These are phyloP conservation scores for Crossaster papposus DNA, from an alignment of 53 echinoderm and acorn worm species.

Conservation along the genomic window DNA sequence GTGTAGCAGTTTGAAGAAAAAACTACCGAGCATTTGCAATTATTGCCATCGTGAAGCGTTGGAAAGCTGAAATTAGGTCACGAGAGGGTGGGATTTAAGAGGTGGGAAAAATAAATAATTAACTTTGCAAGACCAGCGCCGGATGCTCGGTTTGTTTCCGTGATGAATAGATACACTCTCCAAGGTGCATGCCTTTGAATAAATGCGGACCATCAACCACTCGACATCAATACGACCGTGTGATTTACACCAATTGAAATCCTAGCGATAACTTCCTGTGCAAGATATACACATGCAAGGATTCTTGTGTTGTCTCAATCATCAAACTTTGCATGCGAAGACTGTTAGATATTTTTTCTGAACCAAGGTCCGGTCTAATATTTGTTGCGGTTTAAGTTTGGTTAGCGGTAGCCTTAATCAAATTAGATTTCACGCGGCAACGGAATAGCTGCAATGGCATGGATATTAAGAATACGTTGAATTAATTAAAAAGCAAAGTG, in stretches of 20 bases:
- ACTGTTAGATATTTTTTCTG: not conserved
- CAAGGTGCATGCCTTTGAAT: not conserved
- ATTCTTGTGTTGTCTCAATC: conserved; percentile 28
- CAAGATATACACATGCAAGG: not conserved
- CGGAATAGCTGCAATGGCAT: not conserved
- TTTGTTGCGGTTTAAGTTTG: not conserved
- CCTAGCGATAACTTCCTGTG: not conserved
- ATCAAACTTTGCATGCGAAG: not conserved
- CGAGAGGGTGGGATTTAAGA: not conserved
- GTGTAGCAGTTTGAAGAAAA: not conserved
- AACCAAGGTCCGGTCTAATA: not conserved
- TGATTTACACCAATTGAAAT: not conserved
- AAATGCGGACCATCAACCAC: no score
- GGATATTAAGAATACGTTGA: not conserved
- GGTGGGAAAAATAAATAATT: not conserved
- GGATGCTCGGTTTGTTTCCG: not conserved
- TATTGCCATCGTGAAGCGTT: not conserved
- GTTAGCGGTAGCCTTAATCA: conserved; percentile 19
- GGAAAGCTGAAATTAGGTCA: not conserved
- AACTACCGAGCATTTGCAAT: not conserved
- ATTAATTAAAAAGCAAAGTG: not conserved
- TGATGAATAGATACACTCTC: not conserved
- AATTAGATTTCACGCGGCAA: conserved; percentile 18
- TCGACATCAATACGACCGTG: not conserved
- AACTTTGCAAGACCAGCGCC: not conserved